Evolutionary conservation across 2,113 vertebrate species (phyloP).

Genomic region (Chlorodrepanis virens): DNA sequence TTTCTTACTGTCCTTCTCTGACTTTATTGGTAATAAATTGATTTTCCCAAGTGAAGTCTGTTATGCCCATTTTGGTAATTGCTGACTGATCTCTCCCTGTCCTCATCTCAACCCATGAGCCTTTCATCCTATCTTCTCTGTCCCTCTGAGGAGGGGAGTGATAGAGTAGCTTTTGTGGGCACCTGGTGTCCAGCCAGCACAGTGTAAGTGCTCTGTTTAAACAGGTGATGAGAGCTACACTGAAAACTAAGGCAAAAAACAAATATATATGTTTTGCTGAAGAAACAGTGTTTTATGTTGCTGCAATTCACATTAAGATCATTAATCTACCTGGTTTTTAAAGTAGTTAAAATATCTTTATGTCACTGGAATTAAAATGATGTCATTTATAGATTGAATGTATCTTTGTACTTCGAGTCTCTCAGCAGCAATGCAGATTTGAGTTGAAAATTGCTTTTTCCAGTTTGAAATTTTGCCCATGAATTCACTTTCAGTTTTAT

Average conservation of each 20-base stretch:
- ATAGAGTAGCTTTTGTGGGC: not conserved
- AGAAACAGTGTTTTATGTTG: not conserved
- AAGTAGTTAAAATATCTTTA: not conserved
- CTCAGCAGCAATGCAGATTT: not conserved
- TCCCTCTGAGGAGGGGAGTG: not conserved
- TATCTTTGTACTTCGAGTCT: not conserved
- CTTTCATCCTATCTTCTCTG: not conserved
- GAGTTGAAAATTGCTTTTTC: not conserved
- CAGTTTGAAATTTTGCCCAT: not conserved
- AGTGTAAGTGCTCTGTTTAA: not conserved
- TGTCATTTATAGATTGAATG: not conserved
- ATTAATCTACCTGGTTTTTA: not conserved
- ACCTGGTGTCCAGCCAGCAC: not conserved
- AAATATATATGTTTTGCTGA: not conserved
- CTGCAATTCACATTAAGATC: not conserved
- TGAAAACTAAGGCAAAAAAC: not conserved
- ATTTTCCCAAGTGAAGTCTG: not conserved
- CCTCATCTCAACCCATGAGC: fast-evolving
- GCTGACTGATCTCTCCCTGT: not conserved
- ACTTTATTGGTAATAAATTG: not conserved
- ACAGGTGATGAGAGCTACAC: not conserved
- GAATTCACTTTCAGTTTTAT: slow-evolving; percentile 4
- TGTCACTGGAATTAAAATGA: not conserved
- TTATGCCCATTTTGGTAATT: not conserved
- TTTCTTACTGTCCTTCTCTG: not conserved